Conservation (phyloP, 2,797 vertebrate species). For the Acridotheres tristis region DNA sequence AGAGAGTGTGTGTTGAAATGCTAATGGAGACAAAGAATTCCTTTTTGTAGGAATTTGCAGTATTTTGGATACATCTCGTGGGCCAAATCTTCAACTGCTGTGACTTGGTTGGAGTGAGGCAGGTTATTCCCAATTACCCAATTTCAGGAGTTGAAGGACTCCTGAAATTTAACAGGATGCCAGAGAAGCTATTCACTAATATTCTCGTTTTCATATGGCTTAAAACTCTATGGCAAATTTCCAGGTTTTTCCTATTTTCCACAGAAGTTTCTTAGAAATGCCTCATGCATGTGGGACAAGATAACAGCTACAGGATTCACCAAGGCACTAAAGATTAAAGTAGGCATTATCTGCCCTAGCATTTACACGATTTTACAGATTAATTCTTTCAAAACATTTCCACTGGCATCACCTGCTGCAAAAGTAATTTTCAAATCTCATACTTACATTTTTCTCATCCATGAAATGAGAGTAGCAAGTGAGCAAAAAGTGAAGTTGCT, state of each 20-base stretch:
- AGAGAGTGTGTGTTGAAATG: constrained; percentile 57
- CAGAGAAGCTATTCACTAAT: not conserved
- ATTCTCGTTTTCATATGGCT: not conserved
- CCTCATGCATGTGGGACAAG: not conserved
- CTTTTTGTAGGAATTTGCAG: constrained; percentile 45
- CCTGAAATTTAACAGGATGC: not conserved
- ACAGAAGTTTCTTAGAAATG: not conserved
- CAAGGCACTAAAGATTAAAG: not conserved
- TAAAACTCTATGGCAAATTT: not conserved
- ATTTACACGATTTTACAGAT: not conserved
- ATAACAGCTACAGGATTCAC: not conserved
- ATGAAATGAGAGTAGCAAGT: not conserved
- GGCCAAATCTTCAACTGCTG: constrained; percentile 26
- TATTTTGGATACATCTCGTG: not conserved
- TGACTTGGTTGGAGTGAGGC: not conserved
- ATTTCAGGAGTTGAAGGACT: not conserved
- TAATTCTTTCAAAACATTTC: not conserved
- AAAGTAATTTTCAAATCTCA: not conserved
- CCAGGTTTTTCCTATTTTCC: not conserved
- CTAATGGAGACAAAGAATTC: constrained; percentile 53
- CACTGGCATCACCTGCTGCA: not conserved
- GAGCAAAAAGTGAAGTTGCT: not conserved
- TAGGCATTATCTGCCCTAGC: not conserved
- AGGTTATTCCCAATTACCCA: not conserved
- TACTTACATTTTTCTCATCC: not conserved